Evolutionary conservation across 2,797 vertebrate genomes (phyloP), one percentile per base, ranked within the genome.

Genomic region (Sternotherus odoratus): DNA sequence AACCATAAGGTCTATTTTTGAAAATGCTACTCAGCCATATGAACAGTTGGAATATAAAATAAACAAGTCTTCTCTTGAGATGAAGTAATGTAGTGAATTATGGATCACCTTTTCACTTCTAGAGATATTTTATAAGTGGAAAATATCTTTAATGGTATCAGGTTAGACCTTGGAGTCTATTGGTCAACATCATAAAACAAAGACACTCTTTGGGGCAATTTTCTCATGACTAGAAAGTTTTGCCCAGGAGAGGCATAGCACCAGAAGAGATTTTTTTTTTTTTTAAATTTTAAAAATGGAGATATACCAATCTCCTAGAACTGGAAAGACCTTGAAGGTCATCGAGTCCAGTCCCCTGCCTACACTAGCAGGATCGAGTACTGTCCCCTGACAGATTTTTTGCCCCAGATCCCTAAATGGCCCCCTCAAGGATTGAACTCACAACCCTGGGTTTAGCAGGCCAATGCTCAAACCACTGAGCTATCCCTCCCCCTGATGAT

Each of bases 171-270:
- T 83, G 17, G 21, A 89, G 53, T 50, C 75, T n/a, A 48, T n/a
- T 89, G 26, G 66, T 56, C 19, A 5, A 63, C 57, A 28, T 33
- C 50, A 48, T 16, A 69, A 94, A 87, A 79, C 7, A 87, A 53
- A 79, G 26, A 83, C 53, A 21, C 79, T 5, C 90, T 89, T 85
- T 92, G 56, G 26, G 80, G 60, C 6, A 82, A 49, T 36, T 74
- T 53, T 91, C 80, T 93, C 83, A 84, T 87, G 57, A 74, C 81
- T 57, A 88, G 36, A 21, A 85, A 88, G 75, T 49, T 77, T 83
- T 48, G 36, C 13, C 48, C 12, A 33, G n/a, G 53, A 84, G 79
- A 86, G 46, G 4, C 77, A 91, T 53, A 36, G 16, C 51, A 82
- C 23, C 11, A 79, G 26, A 85, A 57, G 23, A 17, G 51, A 24